Evolutionary conservation across 2,888 invertebrate species (phyloP), one percentile per base, ranked within the genome.

Genomic region (Cheilosia vulpina): DNA sequence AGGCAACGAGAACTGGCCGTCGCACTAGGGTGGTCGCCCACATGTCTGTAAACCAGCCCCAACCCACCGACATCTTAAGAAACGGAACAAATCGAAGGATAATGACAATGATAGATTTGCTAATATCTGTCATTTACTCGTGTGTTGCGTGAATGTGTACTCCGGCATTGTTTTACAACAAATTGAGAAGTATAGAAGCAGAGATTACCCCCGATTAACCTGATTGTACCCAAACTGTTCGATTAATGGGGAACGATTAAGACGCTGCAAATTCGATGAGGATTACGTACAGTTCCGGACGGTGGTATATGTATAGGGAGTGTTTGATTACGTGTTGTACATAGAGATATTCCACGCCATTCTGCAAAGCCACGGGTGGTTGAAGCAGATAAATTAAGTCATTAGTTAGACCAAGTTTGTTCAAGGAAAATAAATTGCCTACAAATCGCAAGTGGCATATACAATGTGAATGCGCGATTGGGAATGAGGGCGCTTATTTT

Each of bases 321-420:
- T 85, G 81, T 84, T 84, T 80, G 80, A 84, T 76, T 84, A 84
- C 84, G 80, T 84, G 84, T 84, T 80, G 55, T 71, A 80, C 75
- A 71, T 65, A 60, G 53, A 69, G 65, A 80, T 84, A 76, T 71
- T 55, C 75, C 47, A 80, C 76, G 52, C 50, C 58, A 58, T 34
- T 77, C 55, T 65, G 57, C 60, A 79, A 79, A 78, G 57, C 52
- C 60, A 89, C 90, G 90, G 90, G 89, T 89, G 90, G 91, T 90
- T 90, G 90, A 90, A 89, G 90, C 90, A 90, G 92, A 92, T 92
- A 92, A 92, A 92, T 92, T 92, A 92, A 92, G 92, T 92, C 92
- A 92, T 92, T 92, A 92, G 92, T 91, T 92, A 90, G 89, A 88
- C 89, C 88, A 89, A 83, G 75, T 80, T 78, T 62, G 55, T 69